Conservation (phyloP, 2,113 vertebrate genomes). For the Pterocles burchelli region DNA sequence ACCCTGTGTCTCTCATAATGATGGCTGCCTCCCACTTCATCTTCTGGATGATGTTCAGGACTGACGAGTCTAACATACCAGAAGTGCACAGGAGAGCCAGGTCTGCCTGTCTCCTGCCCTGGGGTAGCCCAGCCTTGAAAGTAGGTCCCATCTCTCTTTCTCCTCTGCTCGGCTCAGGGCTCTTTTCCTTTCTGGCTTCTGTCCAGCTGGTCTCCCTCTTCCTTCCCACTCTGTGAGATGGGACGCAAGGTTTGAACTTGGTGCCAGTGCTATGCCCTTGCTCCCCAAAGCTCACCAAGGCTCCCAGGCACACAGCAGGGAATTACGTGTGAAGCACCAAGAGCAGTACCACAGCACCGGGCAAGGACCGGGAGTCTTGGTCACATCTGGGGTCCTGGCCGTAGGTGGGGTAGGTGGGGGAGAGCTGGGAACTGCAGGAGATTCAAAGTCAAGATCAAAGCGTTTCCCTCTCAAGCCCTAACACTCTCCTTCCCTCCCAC, state of each 20-base stretch:
- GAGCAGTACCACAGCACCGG: neutral
- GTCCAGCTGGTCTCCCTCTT: neutral
- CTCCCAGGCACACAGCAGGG: neutral
- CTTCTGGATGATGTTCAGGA: neutral
- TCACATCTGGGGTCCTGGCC: neutral
- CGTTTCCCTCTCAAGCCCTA: slow-evolving; percentile 62
- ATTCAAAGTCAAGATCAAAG: slow-evolving; percentile 79
- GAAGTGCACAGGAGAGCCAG: neutral
- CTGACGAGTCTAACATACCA: neutral
- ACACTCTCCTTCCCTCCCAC: slow-evolving; percentile 66
- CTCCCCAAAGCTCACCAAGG: fast-evolving
- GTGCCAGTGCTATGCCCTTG: neutral
- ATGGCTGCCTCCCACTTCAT: neutral
- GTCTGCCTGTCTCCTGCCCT: neutral
- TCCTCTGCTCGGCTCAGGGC: neutral
- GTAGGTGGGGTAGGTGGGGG: neutral
- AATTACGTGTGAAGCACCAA: neutral
- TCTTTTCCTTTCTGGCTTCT: neutral
- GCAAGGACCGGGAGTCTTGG: neutral
- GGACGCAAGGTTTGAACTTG: slow-evolving; percentile 19
- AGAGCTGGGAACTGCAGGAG: slow-evolving; percentile 40
- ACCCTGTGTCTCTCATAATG: neutral
- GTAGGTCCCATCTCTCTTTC: neutral
- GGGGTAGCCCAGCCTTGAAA: neutral
- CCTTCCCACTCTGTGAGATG: neutral